Conservation (phyloP, 2,888 invertebrate genomes). For the Plusia festucae region DNA sequence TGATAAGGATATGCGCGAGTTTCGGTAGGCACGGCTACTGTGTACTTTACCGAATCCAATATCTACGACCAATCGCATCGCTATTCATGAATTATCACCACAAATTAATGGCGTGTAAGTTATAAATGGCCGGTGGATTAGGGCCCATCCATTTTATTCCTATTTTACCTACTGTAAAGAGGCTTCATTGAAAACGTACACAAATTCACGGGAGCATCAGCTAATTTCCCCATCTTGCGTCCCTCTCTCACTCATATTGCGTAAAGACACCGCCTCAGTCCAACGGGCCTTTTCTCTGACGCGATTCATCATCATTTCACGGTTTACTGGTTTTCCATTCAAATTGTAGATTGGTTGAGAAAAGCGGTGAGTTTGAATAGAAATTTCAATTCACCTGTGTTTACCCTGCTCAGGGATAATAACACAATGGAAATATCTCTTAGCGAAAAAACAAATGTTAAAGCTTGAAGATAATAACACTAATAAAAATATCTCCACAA, state of each 20-base stretch:
- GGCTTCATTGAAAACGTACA: constrained; percentile 89
- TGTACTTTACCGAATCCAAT: constrained; percentile 71
- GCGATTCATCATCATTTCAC: constrained; percentile 89
- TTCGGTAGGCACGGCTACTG: constrained; percentile 68
- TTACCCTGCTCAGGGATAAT: constrained; percentile 16
- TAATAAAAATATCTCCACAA: constrained; percentile 51
- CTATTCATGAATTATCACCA: constrained; percentile 86
- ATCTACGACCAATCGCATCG: constrained; percentile 84
- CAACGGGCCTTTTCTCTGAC: constrained; percentile 79
- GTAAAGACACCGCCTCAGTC: constrained; percentile 71
- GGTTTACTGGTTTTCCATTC: constrained; percentile 88
- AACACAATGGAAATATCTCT: constrained; percentile 1
- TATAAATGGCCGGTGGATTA: constrained; percentile 89
- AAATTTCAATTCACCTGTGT: constrained; percentile 56
- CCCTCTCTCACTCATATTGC: constrained; percentile 66
- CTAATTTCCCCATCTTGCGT: constrained; percentile 81
- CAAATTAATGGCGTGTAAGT: constrained; percentile 89
- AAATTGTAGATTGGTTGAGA: constrained; percentile 71
- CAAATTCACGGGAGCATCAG: constrained; percentile 87
- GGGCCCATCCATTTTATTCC: constrained; percentile 87
- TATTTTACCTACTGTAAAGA: constrained; percentile 89
- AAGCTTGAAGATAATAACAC: constrained; percentile 24
- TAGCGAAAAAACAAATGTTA: constrained; percentile 11
- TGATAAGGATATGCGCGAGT: constrained; percentile 65
- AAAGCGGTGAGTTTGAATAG: constrained; percentile 60